Conservation (phyloP, 2,797 vertebrate species). For the Onychomys torridus region DNA sequence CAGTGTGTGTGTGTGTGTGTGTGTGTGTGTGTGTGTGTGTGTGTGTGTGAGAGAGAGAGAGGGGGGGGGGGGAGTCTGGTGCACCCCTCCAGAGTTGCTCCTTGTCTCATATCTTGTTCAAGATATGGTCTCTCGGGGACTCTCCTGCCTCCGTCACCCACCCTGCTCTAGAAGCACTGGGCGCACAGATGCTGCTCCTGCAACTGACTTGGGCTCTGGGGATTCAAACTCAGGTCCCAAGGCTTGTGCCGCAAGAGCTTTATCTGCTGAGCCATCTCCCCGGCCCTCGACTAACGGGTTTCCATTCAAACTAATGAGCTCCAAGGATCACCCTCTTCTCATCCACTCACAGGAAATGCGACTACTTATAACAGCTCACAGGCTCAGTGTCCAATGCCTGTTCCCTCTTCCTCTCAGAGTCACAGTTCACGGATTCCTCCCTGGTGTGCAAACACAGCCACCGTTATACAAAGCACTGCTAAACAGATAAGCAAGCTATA, state of each 20-base stretch:
- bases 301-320: constrained; percentile 42
- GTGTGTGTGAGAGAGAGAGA: not conserved
- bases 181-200: too few species aligned
- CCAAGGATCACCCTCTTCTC: not conserved
- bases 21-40: not conserved
- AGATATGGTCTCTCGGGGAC: not conserved
- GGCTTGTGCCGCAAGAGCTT: not conserved
- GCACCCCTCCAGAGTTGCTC: not conserved
- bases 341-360: not conserved
- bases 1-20: not conserved
- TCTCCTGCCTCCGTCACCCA: not conserved
- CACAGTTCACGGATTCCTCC: constrained; percentile 2
- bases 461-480: constrained; percentile 31
- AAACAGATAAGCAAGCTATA: constrained; percentile 68
- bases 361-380: not conserved
- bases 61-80: too few species aligned
- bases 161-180: not conserved
- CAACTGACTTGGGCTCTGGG: too few species aligned
- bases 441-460: not conserved
- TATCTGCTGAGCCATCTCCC: not conserved
- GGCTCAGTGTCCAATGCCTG: not conserved
- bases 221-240: not conserved
- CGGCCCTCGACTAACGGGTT: not conserved
- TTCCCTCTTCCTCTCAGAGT: constrained; percentile 41
- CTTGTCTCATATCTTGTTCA: not conserved